Percentiles rank a stretch among this genome's conserved stretches.
Conservation (phyloP, 37 sponge, comb jelly and placozoan genomes). For the Diacarnus erythraeanus region DNA sequence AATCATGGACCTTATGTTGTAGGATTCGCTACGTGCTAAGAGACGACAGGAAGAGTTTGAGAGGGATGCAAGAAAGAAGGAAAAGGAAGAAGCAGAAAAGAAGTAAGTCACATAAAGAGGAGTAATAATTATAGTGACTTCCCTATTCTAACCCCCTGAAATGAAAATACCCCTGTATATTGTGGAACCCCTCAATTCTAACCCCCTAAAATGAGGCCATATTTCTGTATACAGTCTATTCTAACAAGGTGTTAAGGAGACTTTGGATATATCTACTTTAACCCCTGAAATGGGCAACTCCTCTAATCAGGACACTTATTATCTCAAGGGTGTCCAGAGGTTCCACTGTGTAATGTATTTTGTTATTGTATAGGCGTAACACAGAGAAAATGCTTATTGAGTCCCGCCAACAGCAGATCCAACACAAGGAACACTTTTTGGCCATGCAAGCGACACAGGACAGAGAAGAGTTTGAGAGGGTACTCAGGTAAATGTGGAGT, state of each 20-base stretch:
- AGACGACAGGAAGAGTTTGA: constrained; percentile 96
- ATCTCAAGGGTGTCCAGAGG: too few species aligned
- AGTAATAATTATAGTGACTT: too few species aligned
- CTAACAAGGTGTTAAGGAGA: too few species aligned
- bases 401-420: constrained; percentile 82
- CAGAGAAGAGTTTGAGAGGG: constrained; percentile 93
- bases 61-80: constrained; percentile 93
- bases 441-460: constrained; percentile 94
- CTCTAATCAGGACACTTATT: too few species aligned
- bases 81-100: constrained; percentile 87
- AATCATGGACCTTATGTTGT: background rate
- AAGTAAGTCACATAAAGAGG: constrained; percentile 52
- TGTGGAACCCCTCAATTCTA: too few species aligned
- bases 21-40: constrained; percentile 95
- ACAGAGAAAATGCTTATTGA: constrained; percentile 77
- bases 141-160: too few species aligned
- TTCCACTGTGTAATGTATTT: background rate
- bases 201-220: background rate
- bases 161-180: too few species aligned
- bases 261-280: too few species aligned
- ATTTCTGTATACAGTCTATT: too few species aligned
- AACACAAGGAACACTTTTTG: constrained; percentile 92
- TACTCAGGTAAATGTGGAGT: constrained; percentile 59
- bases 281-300: too few species aligned
- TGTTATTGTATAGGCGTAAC: constrained; percentile 44